Base-by-base conservation (phyloP, 2,113 vertebrate species). In the Sturnira hondurensis region DNA sequence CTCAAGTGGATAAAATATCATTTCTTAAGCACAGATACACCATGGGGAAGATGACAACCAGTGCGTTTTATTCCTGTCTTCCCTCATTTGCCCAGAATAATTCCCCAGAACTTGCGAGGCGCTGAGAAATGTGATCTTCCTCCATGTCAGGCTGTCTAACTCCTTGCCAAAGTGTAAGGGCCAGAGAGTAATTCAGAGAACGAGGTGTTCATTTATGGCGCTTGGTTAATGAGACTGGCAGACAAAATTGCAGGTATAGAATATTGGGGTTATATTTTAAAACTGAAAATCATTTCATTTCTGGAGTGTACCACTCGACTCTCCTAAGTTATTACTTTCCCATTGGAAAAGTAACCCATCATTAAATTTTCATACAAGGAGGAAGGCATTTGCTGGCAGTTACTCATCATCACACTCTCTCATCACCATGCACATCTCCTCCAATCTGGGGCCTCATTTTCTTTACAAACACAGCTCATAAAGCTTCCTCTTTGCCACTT, bases 251-350 rank as follows among this genome's bases (percentile, higher is more conserved):
- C 74, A 95, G 91, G 50, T 76, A 67, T 56, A 84, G 76, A 67
- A 67, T 81, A 65, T 84, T 19, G 45, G 50, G 54, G 77, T 91
- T 92, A 84, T 94, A 95, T 95, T 96, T 97, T 89, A 94, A 93
- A 96, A 71, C 28, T 15, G 89, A 92, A 94, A 94, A 93, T 96
- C 84, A 94, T 95, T 97, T 97, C 74, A 89, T 89, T 91, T 97
- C 80, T 85, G 78, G 88, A 84, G 11, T 94, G 1, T 89, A 91
- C 86, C 92, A 73, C 82, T 95, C 81, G 76, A 80, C 86, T 87
- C 65, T 61, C 89, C 89, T 93, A 89, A 96, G 86, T 96, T 94
- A 95, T 96, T 96, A 77, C 86, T 98, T 97, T 93, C 63, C 17
- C 74, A 81, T 74, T 88, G 89, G 94, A 93, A 95, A 94, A 81